phyloP scores from a whole-genome alignment of 2,113 vertebrate genomes.

The Campylorhamphus procurvoides region DNA sequence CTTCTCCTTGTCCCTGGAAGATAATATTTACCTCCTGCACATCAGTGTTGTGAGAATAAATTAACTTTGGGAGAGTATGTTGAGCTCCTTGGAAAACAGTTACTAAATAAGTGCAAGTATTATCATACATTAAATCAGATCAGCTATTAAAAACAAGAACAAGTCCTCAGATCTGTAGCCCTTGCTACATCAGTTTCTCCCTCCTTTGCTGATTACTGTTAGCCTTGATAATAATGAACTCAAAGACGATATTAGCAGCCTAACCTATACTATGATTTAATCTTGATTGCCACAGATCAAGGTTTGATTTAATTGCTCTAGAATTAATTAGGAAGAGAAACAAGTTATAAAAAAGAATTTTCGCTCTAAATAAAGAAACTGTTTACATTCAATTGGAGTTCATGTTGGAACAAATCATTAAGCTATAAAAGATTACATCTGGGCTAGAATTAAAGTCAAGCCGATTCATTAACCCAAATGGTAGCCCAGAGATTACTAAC shows the following conservation, averaged over 20 bases:
- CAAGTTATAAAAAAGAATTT: conserved; percentile 70
- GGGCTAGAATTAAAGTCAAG: conserved; percentile 75
- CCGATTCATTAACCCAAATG: conserved; percentile 74
- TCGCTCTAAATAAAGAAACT: conserved; percentile 64
- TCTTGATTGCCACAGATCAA: conserved; percentile 70
- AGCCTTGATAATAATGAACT: conserved; percentile 72
- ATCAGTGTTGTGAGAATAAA: conserved; percentile 61
- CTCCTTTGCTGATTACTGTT: conserved; percentile 69
- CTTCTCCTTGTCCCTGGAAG: conserved; percentile 31
- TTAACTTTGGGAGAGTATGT: conserved; percentile 49
- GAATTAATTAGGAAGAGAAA: conserved; percentile 76
- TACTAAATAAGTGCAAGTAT: conserved; percentile 69
- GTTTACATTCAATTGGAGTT: conserved; percentile 67
- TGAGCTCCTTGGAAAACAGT: conserved; percentile 55
- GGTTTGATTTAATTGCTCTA: conserved; percentile 71
- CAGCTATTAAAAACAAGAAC: conserved; percentile 67
- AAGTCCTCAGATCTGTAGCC: conserved; percentile 58
- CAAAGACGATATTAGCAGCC: conserved; percentile 63
- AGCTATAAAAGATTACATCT: conserved; percentile 75
- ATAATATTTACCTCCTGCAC: conserved; percentile 59
- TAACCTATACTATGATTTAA: conserved; percentile 60
- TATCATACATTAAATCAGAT: conserved; percentile 71
- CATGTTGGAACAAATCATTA: conserved; percentile 72
- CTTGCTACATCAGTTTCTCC: conserved; percentile 56
- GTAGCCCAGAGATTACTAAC: conserved; percentile 67